Percentiles rank a stretch among this genome's conserved stretches.
phyloP scores from a whole-genome alignment of 2,113 vertebrate genomes.

The Barnardius zonarius region DNA sequence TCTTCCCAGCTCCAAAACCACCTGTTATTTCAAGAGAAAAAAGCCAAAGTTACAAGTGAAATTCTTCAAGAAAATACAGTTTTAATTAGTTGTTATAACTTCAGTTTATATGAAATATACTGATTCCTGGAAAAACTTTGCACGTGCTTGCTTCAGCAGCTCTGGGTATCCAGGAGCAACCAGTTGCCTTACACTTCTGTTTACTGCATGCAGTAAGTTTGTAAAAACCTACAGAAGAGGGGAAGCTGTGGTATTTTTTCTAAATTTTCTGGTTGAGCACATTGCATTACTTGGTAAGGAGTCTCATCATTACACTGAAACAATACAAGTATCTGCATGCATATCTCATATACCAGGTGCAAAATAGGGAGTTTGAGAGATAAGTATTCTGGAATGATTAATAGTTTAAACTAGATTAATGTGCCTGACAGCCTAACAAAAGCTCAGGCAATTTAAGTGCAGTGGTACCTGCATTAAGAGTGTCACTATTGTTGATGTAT shows the following conservation, averaged over 20 bases:
- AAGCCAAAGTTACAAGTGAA: background rate
- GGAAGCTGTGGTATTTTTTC: background rate
- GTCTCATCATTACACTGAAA: background rate
- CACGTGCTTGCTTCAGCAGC: background rate
- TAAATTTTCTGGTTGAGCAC: background rate
- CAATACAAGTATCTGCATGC: background rate
- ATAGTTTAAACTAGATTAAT: background rate
- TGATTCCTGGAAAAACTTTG: background rate
- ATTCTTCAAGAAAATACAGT: background rate
- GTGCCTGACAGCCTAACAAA: background rate
- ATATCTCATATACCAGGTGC: background rate
- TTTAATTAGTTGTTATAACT: background rate
- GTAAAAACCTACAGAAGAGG: background rate
- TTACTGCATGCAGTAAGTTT: background rate
- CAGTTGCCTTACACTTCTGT: background rate
- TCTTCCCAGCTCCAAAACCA: conserved; percentile 84
- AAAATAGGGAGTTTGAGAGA: background rate
- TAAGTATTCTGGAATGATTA: background rate
- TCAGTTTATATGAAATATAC: background rate
- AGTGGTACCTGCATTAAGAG: background rate
- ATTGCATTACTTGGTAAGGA: background rate
- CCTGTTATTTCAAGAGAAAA: conserved; percentile 65
- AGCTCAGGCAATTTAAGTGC: background rate
- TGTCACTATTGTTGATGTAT: background rate
- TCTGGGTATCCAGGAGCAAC: background rate